Evolutionary conservation across 2,797 vertebrate species (phyloP).

Genomic region (Parotocinclus haroldoi): DNA sequence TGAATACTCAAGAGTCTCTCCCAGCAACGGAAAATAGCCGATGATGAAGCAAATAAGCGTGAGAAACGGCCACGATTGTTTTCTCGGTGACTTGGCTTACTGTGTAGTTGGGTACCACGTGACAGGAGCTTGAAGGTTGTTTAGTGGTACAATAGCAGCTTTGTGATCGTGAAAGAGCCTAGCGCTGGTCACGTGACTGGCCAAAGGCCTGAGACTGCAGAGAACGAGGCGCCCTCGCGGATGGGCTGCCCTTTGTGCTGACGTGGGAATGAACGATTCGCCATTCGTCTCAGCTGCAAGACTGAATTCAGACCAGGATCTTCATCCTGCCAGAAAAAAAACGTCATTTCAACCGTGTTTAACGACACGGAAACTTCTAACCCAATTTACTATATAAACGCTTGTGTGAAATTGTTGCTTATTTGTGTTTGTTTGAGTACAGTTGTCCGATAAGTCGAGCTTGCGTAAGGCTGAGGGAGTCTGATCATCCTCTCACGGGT

Average conservation of each 20-base stretch:
- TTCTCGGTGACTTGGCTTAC: not conserved
- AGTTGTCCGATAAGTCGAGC: too few species aligned
- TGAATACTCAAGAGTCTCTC: too few species aligned
- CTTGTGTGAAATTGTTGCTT: too few species aligned
- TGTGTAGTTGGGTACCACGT: constrained; percentile 41
- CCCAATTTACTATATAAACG: too few species aligned
- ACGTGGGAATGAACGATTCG: constrained; percentile 20
- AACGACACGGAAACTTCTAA: too few species aligned
- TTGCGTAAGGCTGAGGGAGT: too few species aligned
- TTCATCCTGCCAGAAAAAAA: too few species aligned
- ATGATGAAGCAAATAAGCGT: not conserved
- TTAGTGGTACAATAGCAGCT: constrained; percentile 53
- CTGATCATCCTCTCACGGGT: too few species aligned
- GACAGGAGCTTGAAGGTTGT: constrained; percentile 51
- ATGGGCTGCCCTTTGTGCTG: not conserved
- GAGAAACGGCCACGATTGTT: constrained; percentile 2
- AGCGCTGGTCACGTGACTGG: constrained; percentile 32
- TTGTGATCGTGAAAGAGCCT: constrained; percentile 46
- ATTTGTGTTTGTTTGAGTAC: too few species aligned
- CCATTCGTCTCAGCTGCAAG: not conserved
- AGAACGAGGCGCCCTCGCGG: not conserved
- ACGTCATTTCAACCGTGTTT: too few species aligned
- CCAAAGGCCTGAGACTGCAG: constrained; percentile 16
- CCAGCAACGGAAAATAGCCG: too few species aligned
- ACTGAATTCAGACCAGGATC: too few species aligned